Conservation (phyloP, 2,797 vertebrate species). For the Cuculus canorus region DNA sequence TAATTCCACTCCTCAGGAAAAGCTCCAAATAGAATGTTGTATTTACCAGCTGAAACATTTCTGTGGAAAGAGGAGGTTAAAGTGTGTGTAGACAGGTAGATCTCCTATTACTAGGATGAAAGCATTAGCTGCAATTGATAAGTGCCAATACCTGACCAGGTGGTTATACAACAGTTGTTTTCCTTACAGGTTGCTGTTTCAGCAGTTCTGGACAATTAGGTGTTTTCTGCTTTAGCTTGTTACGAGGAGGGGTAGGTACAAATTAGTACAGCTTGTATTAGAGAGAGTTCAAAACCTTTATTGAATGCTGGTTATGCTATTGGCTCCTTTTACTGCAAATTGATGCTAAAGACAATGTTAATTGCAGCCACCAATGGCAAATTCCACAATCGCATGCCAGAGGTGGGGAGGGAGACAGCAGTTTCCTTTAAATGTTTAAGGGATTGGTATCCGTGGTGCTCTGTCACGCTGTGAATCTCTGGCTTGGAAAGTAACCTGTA, state of each 20-base stretch:
- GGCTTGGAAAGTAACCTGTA: not conserved
- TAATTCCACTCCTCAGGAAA: fast-evolving
- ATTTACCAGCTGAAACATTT: not conserved
- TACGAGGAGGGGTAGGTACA: not conserved
- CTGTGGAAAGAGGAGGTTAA: not conserved
- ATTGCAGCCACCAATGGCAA: not conserved
- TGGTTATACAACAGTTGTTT: not conserved
- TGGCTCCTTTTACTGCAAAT: not conserved
- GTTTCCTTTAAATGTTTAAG: not conserved
- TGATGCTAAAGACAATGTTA: not conserved
- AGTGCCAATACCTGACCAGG: not conserved
- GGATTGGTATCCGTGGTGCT: not conserved
- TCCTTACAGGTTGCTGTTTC: not conserved
- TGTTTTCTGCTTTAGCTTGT: not conserved
- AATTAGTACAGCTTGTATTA: not conserved
- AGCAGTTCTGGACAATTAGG: not conserved
- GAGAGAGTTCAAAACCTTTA: not conserved
- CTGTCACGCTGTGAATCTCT: not conserved
- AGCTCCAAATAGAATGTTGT: not conserved
- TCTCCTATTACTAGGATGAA: not conserved
- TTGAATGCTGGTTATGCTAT: not conserved
- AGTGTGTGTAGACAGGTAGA: not conserved
- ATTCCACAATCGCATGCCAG: not conserved
- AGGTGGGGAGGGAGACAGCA: not conserved
- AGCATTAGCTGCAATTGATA: not conserved